Conservation (phyloP, 2,888 invertebrate species). For the Polymixis flavicincta region DNA sequence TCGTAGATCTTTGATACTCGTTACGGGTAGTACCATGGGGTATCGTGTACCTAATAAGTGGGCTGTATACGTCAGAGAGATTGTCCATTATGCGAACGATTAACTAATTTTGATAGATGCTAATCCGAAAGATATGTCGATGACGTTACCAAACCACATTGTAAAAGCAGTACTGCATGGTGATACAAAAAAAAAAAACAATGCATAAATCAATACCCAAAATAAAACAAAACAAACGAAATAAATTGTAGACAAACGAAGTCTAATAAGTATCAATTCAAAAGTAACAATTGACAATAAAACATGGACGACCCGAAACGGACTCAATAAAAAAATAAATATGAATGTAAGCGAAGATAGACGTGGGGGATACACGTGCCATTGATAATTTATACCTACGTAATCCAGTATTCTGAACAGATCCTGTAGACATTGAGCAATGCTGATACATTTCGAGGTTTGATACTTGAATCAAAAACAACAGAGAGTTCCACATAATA, state of each 20-base stretch:
- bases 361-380: slow-evolving; percentile 35
- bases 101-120: neutral
- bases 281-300: slow-evolving; percentile 45
- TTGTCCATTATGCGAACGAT: too few relatives aligned
- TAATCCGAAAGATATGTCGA: neutral
- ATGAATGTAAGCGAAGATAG: slow-evolving; percentile 20
- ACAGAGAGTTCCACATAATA: slow-evolving; percentile 1
- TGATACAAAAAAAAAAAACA: neutral
- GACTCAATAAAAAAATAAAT: slow-evolving; percentile 35
- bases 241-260: slow-evolving; percentile 10
- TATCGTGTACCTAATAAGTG: too few relatives aligned
- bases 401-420: slow-evolving; percentile 27
- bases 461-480: neutral
- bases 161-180: neutral
- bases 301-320: slow-evolving; percentile 25
- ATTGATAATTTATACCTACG: slow-evolving; percentile 23
- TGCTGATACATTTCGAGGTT: slow-evolving; percentile 1
- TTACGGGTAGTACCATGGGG: too few relatives aligned
- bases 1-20: too few relatives aligned
- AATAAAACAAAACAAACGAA: slow-evolving; percentile 1
- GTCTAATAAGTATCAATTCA: slow-evolving; percentile 27
- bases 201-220: neutral
- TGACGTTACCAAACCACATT: neutral
- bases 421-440: slow-evolving; percentile 2
- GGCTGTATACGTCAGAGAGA: too few relatives aligned